A percentile compares a stretch with the other conserved stretches of the same genome.
Conservation (phyloP, 1,140 invertebrate genomes). For the Battus philenor region DNA sequence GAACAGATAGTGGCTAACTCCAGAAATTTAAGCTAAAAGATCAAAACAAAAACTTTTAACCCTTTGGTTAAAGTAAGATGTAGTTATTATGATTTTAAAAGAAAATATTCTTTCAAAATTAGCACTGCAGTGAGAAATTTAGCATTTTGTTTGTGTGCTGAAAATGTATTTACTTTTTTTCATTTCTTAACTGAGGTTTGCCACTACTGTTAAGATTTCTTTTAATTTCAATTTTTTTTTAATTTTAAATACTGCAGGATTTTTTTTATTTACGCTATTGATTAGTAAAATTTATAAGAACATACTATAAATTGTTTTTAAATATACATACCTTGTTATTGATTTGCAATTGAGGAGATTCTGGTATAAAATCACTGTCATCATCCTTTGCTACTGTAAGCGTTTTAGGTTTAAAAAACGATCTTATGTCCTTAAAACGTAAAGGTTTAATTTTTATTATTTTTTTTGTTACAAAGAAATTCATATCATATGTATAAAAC, state of each 20-base stretch:
- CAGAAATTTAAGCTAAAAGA: too few relatives aligned
- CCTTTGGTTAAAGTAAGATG: too few relatives aligned
- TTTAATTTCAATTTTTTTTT: not conserved
- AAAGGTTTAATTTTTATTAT: constrained; percentile 12
- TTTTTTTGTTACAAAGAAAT: not conserved
- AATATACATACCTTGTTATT: constrained; percentile 43
- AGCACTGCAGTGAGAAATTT: too few relatives aligned
- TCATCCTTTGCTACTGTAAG: constrained; percentile 45
- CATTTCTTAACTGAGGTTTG: too few relatives aligned
- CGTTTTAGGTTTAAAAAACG: constrained; percentile 54
- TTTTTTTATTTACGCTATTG: not conserved
- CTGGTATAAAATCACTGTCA: constrained; percentile 62
- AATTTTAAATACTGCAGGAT: not conserved
- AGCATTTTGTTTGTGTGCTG: not conserved
- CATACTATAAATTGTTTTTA: not conserved
- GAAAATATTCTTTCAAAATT: too few relatives aligned
- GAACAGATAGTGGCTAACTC: too few relatives aligned
- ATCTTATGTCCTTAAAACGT: constrained; percentile 72
- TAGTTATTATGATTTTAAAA: too few relatives aligned
- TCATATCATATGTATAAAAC: too few relatives aligned
- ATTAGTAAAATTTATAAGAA: not conserved
- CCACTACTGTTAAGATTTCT: not conserved
- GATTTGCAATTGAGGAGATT: constrained; percentile 53
- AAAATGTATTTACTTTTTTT: not conserved
- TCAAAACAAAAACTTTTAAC: too few relatives aligned